Conservation (phyloP, 2,797 vertebrate species). For the Eidolon dupreanum region DNA sequence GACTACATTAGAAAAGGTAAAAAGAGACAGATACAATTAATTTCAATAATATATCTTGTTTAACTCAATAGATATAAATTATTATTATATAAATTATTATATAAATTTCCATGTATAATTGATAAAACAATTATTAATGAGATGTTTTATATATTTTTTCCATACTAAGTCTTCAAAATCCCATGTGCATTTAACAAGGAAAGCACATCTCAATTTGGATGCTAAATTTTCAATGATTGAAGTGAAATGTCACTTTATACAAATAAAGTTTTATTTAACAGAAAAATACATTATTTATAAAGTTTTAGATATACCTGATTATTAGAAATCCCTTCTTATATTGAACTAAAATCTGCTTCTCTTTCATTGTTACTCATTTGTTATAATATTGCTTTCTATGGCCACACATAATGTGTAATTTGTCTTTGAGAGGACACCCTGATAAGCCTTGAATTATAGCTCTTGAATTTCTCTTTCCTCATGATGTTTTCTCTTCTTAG, state of each 20-base stretch:
- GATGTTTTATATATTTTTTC: neutral
- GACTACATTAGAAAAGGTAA: neutral
- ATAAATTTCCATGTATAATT: neutral
- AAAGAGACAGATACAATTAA: conserved; percentile 8
- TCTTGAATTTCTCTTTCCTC: neutral
- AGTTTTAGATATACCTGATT: neutral
- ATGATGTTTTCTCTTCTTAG: neutral
- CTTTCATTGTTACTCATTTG: neutral
- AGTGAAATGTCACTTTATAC: conserved; percentile 3
- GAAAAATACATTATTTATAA: neutral
- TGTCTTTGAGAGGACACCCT: neutral
- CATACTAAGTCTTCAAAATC: neutral
- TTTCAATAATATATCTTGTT: neutral
- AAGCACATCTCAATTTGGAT: neutral
- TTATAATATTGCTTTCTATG: neutral
- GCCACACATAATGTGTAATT: neutral
- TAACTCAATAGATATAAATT: neutral
- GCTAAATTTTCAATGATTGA: neutral
- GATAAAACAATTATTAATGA: neutral
- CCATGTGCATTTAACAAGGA: neutral
- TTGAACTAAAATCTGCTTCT: neutral
- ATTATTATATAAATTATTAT: neutral
- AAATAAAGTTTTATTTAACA: conserved; percentile 36
- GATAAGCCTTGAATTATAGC: neutral
- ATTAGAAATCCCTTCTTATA: neutral